These are phyloP conservation scores for Phoxinus dragarum DNA, from an alignment of 2,797 vertebrate species.

Conservation along the genomic window DNA sequence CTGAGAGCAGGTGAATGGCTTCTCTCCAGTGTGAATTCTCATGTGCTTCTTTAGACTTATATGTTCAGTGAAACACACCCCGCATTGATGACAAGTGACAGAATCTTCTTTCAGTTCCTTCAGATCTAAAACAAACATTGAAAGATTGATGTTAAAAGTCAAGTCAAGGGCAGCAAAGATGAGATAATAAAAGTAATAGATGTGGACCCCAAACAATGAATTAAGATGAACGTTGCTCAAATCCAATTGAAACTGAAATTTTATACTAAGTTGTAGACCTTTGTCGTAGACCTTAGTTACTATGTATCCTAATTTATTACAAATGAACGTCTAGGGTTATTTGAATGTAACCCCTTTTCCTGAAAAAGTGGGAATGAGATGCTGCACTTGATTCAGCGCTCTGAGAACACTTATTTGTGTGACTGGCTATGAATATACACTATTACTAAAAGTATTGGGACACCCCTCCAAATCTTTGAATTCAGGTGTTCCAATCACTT, in stretches of 20 bases:
- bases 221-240: neutral
- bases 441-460: neutral
- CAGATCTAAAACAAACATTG: neutral
- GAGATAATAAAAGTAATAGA: neutral
- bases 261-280: neutral
- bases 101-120: neutral
- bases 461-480: neutral
- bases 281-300: neutral
- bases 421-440: no score
- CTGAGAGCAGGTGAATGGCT: neutral
- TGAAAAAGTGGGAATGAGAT: no score
- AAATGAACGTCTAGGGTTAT: neutral
- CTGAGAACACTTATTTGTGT: no score
- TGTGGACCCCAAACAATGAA: neutral
- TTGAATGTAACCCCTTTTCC: no score
- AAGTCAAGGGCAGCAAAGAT: neutral
- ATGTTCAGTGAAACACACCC: neutral
- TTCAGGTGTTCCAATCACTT: neutral
- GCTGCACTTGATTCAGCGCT: no score
- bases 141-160: neutral
- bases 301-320: neutral
- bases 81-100: neutral
- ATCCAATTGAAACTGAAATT: neutral
- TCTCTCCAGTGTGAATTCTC: neutral
- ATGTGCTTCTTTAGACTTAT: neutral